Evolutionary conservation across 2,797 vertebrate species (phyloP), one percentile per base, ranked within the genome.

Genomic region (Hemitrygon akajei): DNA sequence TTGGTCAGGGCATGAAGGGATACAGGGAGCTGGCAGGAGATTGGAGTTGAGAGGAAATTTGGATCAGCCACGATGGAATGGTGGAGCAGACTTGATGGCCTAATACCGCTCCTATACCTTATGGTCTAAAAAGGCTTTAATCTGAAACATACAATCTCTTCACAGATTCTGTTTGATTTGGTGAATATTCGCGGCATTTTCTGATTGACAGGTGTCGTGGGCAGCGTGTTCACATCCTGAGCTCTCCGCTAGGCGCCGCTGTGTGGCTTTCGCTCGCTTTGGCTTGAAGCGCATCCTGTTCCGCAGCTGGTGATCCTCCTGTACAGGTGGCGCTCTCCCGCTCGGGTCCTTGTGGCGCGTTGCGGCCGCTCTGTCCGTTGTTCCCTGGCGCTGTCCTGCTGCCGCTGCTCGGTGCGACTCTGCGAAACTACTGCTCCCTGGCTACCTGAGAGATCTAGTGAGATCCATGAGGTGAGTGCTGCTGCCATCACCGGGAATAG

Each of bases 291-390:
- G 20, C 71, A 2, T 56, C 40, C 56, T 3, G 7, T 37, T 11
- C 34, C 34, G 7, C 3, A 5, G 34, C 22, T 14, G 34, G 12
- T 34, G 47, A 37, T 93, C 63, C 63, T 71, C 30, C 87, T 40
- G 18, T 18, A 1, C 16, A 47, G 37, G 71, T 75, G 71, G 71
- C 69, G 91, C 69, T 91, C 87, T 20, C 60, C 14, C 63, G 27
- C 5, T 56, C 11, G 71, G 71, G 40, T 73, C 25, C 10, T 25
- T 56, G 91, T 93, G 71, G 91, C 69, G 69, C 40, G 91, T 75
- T 93, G 91, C 73, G 69, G 91, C 91, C 71, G 89, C 89, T 92
- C 89, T 92, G 89, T 93, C 91, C 71, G 91, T 93, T 93, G 91
- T 93, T 92, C 71, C 91, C 71, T 37, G 91, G 69, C 37, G 25